A percentile compares a stretch with the other conserved stretches of the same genome.
phyloP scores from a whole-genome alignment of 2,113 vertebrate genomes.

The Tetrao urogallus region DNA sequence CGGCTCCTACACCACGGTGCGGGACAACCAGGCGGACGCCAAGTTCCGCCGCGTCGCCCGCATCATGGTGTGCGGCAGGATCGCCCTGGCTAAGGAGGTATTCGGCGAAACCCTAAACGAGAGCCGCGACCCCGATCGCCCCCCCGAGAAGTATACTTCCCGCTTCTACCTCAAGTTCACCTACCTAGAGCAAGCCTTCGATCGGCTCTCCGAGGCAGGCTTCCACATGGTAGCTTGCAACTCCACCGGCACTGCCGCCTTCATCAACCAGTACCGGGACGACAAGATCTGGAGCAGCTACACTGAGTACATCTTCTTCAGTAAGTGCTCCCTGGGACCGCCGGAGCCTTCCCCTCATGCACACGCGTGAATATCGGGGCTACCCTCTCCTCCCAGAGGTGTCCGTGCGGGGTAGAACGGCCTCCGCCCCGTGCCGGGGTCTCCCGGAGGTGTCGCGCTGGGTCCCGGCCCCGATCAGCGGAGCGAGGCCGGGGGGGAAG shows the following conservation, averaged over 20 bases:
- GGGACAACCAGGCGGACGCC: conserved; percentile 87
- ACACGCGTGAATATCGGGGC: not conserved
- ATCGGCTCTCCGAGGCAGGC: conserved; percentile 86
- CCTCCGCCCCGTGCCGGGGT: not conserved
- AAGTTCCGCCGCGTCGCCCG: conserved; percentile 89
- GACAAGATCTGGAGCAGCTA: conserved; percentile 93
- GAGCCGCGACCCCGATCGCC: conserved; percentile 88
- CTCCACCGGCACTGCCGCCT: conserved; percentile 89
- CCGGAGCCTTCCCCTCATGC: not conserved
- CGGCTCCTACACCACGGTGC: conserved; percentile 85
- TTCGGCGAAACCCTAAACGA: conserved; percentile 90
- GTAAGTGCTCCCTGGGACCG: conserved; percentile 75
- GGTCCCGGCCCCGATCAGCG: not conserved
- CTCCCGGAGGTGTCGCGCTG: not conserved
- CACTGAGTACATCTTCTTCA: conserved; percentile 91
- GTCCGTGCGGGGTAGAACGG: not conserved
- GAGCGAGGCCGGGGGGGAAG: not conserved
- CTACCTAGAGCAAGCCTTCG: conserved; percentile 90
- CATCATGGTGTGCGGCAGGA: conserved; percentile 90
- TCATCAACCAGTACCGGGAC: conserved; percentile 87
- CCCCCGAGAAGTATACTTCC: conserved; percentile 90
- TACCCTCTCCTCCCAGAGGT: not conserved
- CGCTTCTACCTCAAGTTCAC: conserved; percentile 93
- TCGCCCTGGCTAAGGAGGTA: conserved; percentile 89
- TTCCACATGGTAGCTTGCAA: conserved; percentile 98